Conservation (phyloP, 2,113 vertebrate genomes). For the rat (Rattus norvegicus) region DNA sequence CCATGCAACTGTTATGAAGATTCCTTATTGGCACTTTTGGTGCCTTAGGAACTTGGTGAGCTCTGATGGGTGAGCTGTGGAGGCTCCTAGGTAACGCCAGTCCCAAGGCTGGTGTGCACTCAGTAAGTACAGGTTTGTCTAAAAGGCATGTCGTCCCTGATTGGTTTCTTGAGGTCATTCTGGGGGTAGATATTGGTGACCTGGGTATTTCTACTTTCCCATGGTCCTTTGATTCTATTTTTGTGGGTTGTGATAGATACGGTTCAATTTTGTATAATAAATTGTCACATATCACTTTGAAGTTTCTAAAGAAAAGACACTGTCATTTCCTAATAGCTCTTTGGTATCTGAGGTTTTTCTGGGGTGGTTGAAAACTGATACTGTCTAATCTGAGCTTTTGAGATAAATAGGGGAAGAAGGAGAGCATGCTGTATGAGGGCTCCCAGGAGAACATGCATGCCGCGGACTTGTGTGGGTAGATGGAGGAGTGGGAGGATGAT, state of each 20-base stretch:
- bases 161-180: neutral
- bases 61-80: neutral
- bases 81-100: neutral
- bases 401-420: neutral
- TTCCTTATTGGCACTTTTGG: neutral
- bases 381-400: neutral
- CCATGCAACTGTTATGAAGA: neutral
- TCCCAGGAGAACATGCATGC: neutral
- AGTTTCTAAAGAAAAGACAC: neutral
- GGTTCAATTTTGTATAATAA: neutral
- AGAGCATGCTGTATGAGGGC: neutral
- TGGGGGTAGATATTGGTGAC: neutral
- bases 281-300: conserved; percentile 26
- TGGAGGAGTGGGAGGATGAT: neutral
- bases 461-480: neutral
- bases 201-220: neutral
- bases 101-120: neutral
- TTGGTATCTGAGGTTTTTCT: conserved; percentile 44
- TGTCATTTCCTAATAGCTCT: neutral
- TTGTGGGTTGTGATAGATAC: neutral
- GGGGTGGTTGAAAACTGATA: neutral
- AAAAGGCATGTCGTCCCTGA: neutral
- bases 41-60: neutral
- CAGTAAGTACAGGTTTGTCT: neutral
- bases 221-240: neutral